Percentiles rank a stretch among this genome's conserved stretches.
Conservation (phyloP, 2,113 vertebrate genomes). For the Oncorhynchus masou region DNA sequence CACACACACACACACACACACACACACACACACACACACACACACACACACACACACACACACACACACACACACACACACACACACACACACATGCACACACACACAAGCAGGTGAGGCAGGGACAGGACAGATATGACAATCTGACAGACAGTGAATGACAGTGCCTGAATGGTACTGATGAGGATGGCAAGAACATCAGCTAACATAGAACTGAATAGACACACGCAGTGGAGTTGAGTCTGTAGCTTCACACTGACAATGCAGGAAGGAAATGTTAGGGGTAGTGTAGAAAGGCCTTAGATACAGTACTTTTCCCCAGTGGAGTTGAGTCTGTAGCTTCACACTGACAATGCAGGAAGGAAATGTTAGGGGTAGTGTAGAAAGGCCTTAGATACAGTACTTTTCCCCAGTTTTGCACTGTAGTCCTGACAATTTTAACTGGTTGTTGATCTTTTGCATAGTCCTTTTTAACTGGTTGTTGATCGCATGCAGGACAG, state of each 20-base stretch:
- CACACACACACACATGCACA: too few species aligned
- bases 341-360: not conserved
- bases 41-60: too few species aligned
- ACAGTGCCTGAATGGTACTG: constrained; percentile 52
- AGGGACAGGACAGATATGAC: not conserved
- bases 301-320: not conserved
- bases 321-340: too few species aligned
- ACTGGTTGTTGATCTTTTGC: constrained; percentile 61
- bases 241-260: not conserved
- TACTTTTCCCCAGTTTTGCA: not conserved
- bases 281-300: too few species aligned
- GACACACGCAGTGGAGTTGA: not conserved
- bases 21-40: too few species aligned
- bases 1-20: too few species aligned
- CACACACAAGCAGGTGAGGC: not conserved
- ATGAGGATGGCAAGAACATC: constrained; percentile 36
- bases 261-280: not conserved
- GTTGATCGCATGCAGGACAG: constrained; percentile 61
- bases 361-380: not conserved
- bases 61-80: too few species aligned
- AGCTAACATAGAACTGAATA: not conserved
- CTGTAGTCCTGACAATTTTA: constrained; percentile 17
- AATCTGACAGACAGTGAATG: constrained; percentile 60
- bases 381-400: too few species aligned
- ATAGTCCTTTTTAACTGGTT: constrained; percentile 38